A percentile compares a stretch with the other conserved stretches of the same genome.
phyloP scores from a whole-genome alignment of 2,113 vertebrate genomes.

The Penelope pileata region DNA sequence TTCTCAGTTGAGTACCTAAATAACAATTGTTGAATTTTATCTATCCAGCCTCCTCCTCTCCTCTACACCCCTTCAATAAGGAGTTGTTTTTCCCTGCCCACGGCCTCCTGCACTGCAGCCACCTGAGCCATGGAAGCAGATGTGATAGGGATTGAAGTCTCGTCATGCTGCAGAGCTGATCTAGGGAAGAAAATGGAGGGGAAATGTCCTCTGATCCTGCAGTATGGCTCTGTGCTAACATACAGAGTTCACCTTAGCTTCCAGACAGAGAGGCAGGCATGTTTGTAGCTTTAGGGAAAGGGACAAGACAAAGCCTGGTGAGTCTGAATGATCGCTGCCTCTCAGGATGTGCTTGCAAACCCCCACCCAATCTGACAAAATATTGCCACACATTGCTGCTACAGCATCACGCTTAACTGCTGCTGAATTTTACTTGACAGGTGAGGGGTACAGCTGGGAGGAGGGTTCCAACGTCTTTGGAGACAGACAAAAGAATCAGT shows the following conservation, averaged over 20 bases:
- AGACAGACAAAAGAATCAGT: not conserved
- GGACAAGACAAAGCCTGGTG: not conserved
- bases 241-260: too few relatives aligned
- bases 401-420: not conserved
- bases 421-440: not conserved
- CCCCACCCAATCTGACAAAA: not conserved
- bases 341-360: not conserved
- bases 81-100: not conserved
- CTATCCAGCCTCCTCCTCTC: not conserved
- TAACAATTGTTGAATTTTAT: not conserved
- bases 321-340: not conserved
- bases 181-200: not conserved
- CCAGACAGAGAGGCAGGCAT: not conserved
- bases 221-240: not conserved
- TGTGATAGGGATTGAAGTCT: not conserved
- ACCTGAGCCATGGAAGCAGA: accelerated
- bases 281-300: not conserved
- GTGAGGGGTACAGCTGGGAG: not conserved
- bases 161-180: not conserved
- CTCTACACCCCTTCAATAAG: not conserved
- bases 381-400: not conserved
- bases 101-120: not conserved
- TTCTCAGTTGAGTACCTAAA: not conserved
- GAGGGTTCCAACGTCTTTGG: not conserved
- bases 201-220: not conserved